A percentile compares a stretch with the other conserved stretches of the same genome.
These are phyloP conservation scores for Eristalis intricaria DNA, from an alignment of 2,888 invertebrate species.

Conservation along the genomic window DNA sequence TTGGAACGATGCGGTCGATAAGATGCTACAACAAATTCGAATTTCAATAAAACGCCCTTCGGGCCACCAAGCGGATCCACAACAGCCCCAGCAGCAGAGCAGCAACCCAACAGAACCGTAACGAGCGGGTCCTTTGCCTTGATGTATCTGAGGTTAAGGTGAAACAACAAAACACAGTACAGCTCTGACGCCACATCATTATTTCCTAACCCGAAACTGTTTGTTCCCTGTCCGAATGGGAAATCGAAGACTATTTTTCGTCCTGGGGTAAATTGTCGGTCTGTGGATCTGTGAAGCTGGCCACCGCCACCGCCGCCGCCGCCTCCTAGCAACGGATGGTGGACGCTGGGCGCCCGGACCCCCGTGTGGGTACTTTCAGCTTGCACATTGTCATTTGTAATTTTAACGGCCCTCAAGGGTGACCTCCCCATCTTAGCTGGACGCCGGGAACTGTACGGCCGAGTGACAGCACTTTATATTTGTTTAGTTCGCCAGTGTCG, in stretches of 20 bases:
- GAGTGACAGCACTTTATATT: slow-evolving; percentile 65
- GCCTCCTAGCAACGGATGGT: neutral
- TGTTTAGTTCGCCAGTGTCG: slow-evolving; percentile 37
- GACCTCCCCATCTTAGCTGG: slow-evolving; percentile 62
- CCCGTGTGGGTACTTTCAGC: neutral
- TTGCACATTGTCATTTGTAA: slow-evolving; percentile 68
- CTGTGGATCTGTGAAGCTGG: neutral
- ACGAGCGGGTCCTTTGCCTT: slow-evolving; percentile 44
- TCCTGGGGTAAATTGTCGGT: slow-evolving; percentile 43
- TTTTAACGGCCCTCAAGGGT: slow-evolving; percentile 69
- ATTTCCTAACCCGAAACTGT: slow-evolving; percentile 68
- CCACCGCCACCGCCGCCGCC: no score
- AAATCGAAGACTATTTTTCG: slow-evolving; percentile 70
- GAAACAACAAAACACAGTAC: slow-evolving; percentile 61
- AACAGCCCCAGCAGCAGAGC: neutral
- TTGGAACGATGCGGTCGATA: slow-evolving; percentile 71
- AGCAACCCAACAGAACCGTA: neutral
- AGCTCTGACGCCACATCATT: slow-evolving; percentile 64
- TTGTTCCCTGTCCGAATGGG: slow-evolving; percentile 66
- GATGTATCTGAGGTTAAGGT: slow-evolving; percentile 69
- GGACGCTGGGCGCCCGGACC: slow-evolving; percentile 5
- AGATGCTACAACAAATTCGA: slow-evolving; percentile 65
- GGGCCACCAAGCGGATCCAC: slow-evolving; percentile 11
- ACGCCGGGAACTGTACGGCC: slow-evolving; percentile 17
- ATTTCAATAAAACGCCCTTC: slow-evolving; percentile 61